Conservation (phyloP, 64 coral and sea anemone species). For the Montipora cactus region DNA sequence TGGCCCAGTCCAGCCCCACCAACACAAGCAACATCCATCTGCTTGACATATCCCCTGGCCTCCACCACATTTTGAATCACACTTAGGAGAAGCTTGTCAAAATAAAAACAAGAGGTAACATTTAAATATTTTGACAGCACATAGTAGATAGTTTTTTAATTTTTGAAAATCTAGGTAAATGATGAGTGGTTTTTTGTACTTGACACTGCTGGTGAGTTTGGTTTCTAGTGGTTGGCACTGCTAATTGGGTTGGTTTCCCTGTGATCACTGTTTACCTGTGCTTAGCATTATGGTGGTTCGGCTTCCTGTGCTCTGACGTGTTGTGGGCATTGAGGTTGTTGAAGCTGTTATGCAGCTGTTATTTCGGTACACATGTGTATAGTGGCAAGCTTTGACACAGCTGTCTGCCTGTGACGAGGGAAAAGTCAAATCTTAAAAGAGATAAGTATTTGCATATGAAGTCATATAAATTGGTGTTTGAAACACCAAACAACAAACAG, state of each 20-base stretch:
- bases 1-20: slow-evolving; percentile 63
- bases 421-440: too few relatives aligned
- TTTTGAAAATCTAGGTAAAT: too few relatives aligned
- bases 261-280: not conserved
- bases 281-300: too few relatives aligned
- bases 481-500: too few relatives aligned
- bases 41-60: slow-evolving; percentile 25
- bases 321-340: not conserved
- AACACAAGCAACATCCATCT: slow-evolving; percentile 43
- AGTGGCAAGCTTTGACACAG: slow-evolving; percentile 60
- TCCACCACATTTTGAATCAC: slow-evolving; percentile 54
- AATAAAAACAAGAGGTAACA: too few relatives aligned
- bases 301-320: not conserved
- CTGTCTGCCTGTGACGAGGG: slow-evolving; percentile 44
- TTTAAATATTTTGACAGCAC: too few relatives aligned
- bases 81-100: not conserved
- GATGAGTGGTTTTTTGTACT: too few relatives aligned
- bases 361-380: slow-evolving; percentile 64
- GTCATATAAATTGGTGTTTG: too few relatives aligned
- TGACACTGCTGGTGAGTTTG: not conserved
- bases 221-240: too few relatives aligned
- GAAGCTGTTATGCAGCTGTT: not conserved
- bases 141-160: too few relatives aligned
- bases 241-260: not conserved
- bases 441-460: too few relatives aligned